Evolutionary conservation across 2,888 invertebrate genomes (phyloP).

Genomic region (Ennomos erosarius): DNA sequence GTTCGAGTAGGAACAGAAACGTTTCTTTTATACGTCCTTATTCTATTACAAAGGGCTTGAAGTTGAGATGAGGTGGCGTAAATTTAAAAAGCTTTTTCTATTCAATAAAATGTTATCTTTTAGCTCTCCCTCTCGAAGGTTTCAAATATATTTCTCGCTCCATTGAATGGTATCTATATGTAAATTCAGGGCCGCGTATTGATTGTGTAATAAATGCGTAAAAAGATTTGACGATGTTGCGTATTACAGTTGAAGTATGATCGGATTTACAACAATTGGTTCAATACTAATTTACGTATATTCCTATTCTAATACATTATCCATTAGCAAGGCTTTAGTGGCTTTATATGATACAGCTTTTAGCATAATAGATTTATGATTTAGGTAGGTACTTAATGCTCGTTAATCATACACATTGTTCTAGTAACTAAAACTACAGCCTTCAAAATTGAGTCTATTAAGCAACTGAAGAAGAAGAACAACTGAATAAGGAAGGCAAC

Average conservation of each 20-base stretch:
- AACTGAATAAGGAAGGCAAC: too few species aligned
- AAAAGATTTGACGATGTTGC: conserved; percentile 14
- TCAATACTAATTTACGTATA: conserved; percentile 22
- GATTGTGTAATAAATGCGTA: conserved; percentile 33
- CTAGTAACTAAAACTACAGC: too few species aligned
- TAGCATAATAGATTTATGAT: too few species aligned
- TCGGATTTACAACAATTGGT: conserved; percentile 19
- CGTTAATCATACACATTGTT: too few species aligned
- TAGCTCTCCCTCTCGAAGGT: conserved; percentile 53
- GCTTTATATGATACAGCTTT: background rate
- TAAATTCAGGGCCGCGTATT: conserved; percentile 41
- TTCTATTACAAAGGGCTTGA: too few species aligned
- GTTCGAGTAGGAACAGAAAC: too few species aligned
- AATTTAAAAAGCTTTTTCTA: conserved; percentile 38
- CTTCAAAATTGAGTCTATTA: too few species aligned
- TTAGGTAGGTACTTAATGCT: too few species aligned
- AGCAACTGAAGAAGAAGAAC: too few species aligned
- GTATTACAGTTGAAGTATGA: conserved; percentile 23
- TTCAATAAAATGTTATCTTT: conserved; percentile 1
- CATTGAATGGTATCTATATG: conserved; percentile 44
- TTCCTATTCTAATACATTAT: conserved; percentile 22
- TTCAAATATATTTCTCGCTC: conserved; percentile 59
- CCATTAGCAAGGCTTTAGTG: conserved; percentile 10
- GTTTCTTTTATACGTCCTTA: too few species aligned
- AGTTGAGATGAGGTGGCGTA: too few species aligned